Conservation (phyloP, 2,113 vertebrate genomes). For the Capreolus pygargus region DNA sequence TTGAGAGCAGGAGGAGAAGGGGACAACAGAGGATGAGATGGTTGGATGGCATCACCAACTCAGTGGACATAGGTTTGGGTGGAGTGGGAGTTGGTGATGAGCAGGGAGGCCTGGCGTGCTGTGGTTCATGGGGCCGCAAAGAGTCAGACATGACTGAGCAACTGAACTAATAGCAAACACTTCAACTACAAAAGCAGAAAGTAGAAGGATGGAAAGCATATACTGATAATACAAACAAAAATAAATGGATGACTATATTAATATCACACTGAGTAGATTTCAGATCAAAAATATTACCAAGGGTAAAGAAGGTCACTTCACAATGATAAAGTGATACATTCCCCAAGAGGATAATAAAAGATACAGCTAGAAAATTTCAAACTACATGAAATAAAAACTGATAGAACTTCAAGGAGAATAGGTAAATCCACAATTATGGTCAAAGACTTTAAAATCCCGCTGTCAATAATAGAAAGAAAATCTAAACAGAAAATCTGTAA, state of each 20-base stretch:
- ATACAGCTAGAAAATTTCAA: background rate
- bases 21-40: background rate
- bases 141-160: accelerated
- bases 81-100: background rate
- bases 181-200: background rate
- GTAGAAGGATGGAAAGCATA: background rate
- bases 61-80: background rate
- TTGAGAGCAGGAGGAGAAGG: background rate
- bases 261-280: background rate
- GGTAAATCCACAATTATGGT: background rate
- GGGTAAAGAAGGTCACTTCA: background rate
- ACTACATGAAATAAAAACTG: background rate
- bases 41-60: background rate
- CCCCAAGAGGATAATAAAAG: background rate
- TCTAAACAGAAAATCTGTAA: background rate
- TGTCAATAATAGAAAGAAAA: background rate
- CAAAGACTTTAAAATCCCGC: background rate
- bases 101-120: accelerated
- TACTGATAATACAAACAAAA: background rate
- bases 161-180: background rate
- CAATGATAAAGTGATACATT: background rate
- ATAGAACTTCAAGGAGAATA: background rate
- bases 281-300: background rate
- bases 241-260: background rate
- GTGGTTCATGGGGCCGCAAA: background rate